phyloP scores from a whole-genome alignment of 2,113 vertebrate genomes.

The Malurus melanocephalus region DNA sequence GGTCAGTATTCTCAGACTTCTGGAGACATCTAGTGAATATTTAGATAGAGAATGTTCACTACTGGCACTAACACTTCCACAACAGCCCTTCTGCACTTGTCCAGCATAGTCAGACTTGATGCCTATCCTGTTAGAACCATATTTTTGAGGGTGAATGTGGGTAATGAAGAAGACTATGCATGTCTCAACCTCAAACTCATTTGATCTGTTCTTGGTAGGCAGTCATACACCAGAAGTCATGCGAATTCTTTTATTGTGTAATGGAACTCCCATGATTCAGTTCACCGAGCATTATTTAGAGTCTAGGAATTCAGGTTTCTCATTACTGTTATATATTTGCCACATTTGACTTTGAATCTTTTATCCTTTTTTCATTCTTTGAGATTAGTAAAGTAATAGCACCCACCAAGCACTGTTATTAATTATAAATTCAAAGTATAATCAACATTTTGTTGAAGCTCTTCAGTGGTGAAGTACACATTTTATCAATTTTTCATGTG shows the following conservation, averaged over 20 bases:
- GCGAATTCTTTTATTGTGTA: background rate
- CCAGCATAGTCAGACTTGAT: background rate
- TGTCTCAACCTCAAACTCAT: background rate
- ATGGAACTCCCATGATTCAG: background rate
- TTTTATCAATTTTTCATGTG: conserved; percentile 1
- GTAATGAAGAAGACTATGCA: background rate
- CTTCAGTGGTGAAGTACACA: background rate
- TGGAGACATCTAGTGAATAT: conserved; percentile 1
- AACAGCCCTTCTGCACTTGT: background rate
- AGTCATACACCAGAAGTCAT: background rate
- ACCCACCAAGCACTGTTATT: background rate
- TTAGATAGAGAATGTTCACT: background rate
- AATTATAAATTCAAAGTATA: background rate
- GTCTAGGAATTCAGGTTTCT: background rate
- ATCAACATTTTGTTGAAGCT: background rate
- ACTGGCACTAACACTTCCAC: background rate
- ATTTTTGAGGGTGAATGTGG: background rate
- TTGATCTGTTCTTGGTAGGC: background rate
- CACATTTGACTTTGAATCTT: background rate
- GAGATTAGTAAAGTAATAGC: background rate
- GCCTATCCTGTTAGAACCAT: background rate
- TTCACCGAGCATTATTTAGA: background rate
- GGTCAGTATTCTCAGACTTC: background rate
- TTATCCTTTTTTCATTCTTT: background rate
- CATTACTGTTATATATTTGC: background rate